Evolutionary conservation across 2,888 invertebrate genomes (phyloP), one percentile per base, ranked within the genome.

Genomic region (Arge pagana): DNA sequence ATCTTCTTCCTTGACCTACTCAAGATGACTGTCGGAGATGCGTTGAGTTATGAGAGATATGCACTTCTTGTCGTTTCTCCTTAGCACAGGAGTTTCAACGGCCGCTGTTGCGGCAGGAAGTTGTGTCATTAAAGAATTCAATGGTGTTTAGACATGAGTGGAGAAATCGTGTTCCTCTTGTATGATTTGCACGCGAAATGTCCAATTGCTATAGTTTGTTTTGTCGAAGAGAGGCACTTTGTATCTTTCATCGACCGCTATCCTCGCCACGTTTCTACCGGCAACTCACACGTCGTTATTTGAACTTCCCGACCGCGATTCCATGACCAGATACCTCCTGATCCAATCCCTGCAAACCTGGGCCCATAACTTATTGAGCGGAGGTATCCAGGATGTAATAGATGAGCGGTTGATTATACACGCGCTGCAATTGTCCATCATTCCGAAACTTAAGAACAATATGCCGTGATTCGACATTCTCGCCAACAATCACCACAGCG

Each of bases 401-500:
- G n/a, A n/a, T n/a, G n/a, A n/a, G n/a, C n/a, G n/a, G n/a, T n/a
- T n/a, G n/a, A n/a, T n/a, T n/a, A n/a, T n/a, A n/a, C n/a, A n/a
- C n/a, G n/a, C n/a, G n/a, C n/a, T n/a, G n/a, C n/a, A n/a, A n/a
- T n/a, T n/a, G n/a, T n/a, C n/a, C n/a, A n/a, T n/a, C n/a, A n/a
- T n/a, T n/a, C n/a, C n/a, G n/a, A n/a, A n/a, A n/a, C n/a, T n/a
- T n/a, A n/a, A n/a, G n/a, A n/a, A n/a, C n/a, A 62, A 51, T 61
- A 52, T 19, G 28, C 21, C 28, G 55, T 15, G 35, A 50, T 35
- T 58, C 63, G 15, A 64, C 59, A 33, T 57, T 48, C 49, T 62
- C 54, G 16, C 66, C 65, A 31, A 60, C 65, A 30, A 70, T 60
- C 19, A 66, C 54, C 50, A 65, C 58, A 13, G 63, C 64, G 24